These are phyloP conservation scores for Macrostomum lignano DNA, from an alignment of 1,140 invertebrate genomes.

Conservation along the genomic window DNA sequence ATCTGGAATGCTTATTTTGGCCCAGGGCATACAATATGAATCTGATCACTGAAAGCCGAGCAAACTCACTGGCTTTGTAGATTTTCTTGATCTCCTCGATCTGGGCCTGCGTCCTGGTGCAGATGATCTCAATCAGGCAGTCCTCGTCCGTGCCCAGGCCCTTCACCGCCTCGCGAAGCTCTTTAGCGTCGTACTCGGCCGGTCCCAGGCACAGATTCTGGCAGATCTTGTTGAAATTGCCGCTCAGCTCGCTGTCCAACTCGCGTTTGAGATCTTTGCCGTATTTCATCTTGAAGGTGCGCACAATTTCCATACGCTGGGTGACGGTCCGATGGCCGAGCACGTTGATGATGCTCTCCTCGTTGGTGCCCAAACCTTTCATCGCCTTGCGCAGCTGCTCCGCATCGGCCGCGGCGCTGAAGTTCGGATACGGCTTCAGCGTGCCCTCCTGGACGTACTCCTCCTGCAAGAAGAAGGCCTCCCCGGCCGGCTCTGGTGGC, in stretches of 20 bases:
- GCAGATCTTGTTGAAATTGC: constrained; percentile 18
- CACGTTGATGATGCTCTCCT: constrained; percentile 62
- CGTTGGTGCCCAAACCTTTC: constrained; percentile 41
- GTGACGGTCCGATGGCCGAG: constrained; percentile 54
- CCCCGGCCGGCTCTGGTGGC: constrained; percentile 5
- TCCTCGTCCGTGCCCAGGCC: constrained; percentile 31
- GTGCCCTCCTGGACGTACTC: constrained; percentile 16
- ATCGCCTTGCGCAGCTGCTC: constrained; percentile 17
- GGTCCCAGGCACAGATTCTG: constrained; percentile 16
- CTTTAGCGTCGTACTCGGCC: constrained; percentile 24
- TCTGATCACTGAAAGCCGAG: no score
- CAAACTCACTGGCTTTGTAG: constrained; percentile 22
- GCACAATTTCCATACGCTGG: constrained; percentile 59
- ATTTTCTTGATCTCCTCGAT: constrained; percentile 22
- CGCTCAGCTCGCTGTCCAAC: constrained; percentile 24
- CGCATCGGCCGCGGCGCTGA: constrained; percentile 19
- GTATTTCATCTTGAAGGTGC: constrained; percentile 65
- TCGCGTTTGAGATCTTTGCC: constrained; percentile 39
- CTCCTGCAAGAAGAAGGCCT: constrained; percentile 25
- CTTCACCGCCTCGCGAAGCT: constrained; percentile 23
- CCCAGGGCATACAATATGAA: constrained; percentile 11
- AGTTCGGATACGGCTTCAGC: constrained; percentile 15
- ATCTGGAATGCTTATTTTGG: no score
- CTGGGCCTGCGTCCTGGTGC: constrained; percentile 28
- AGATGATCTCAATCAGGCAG: constrained; percentile 30